Base-by-base conservation (phyloP, 2,888 invertebrate genomes). In the Mamestra brassicae region DNA sequence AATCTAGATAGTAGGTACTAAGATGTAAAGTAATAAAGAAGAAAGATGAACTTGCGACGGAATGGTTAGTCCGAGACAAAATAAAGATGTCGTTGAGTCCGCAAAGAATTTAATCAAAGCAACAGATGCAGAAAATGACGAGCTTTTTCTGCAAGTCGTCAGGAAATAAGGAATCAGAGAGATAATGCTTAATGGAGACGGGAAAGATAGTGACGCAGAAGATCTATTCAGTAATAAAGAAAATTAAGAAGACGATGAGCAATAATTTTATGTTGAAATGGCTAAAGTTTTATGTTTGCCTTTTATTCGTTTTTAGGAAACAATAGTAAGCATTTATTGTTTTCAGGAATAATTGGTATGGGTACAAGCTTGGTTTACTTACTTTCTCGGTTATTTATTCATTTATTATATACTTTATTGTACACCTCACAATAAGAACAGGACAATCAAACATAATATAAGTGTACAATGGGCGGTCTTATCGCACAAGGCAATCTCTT, bases 31-130 rank as follows among this genome's bases (percentile, higher is more conserved):
- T 61, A 69, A 81, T 64, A 64, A 71, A 64, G 50, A 45, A n/a
- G 2, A 52, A 55, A 66, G 45, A 81, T 55, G 8, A 64, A 77
- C 60, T 77, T 15, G 55, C 17, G 36, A 64, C 52, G 38, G 7
- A 64, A 77, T n/a, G 54, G 64, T 71, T 71, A 70, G 73, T 50
- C 61, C n/a, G 58, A 69, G 61, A 74, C 62, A 11, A 74, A 83
- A 84, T 77, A 15, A 74, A 71, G 77, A 83, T 76, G 42, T 73
- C 75, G 57, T 63, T 57, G 74, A 64, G 70, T 71, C 58, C 68
- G 71, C 52, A 80, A 74, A 75, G 61, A 85, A 79, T 84, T 79
- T 84, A 77, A 79, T 84, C 74, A 85, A 78, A 82, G 71, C 64
- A 73, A 85, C 85, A 68, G 72, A 80, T 80, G 83, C 66, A 72